phyloP scores from a whole-genome alignment of 2,797 vertebrate genomes.

The Chanos chanos region DNA sequence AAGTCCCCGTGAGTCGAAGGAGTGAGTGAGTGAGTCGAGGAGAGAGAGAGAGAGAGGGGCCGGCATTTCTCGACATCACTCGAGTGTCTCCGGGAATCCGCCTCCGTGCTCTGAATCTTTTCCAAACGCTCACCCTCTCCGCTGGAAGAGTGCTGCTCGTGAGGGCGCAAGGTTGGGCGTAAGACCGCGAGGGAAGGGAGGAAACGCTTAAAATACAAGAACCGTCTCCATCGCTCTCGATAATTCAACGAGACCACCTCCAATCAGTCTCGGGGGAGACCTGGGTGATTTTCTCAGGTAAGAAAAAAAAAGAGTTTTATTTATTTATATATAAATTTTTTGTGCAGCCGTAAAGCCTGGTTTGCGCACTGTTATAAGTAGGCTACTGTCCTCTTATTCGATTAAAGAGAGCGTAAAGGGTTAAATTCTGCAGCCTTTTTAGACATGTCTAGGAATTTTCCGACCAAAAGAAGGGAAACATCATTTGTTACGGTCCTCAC shows the following conservation, averaged over 20 bases:
- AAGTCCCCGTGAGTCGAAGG: constrained; percentile 7
- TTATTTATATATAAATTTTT: too few relatives aligned
- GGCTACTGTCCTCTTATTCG: background rate
- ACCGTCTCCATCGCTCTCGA: too few relatives aligned
- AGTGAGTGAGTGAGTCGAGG: constrained; percentile 16
- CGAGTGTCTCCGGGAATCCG: constrained; percentile 66
- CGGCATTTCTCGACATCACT: constrained; percentile 61
- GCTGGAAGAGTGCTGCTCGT: constrained; percentile 60
- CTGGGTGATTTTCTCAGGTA: too few relatives aligned
- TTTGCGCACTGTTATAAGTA: constrained; percentile 10
- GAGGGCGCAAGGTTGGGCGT: constrained; percentile 58
- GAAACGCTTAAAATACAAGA: too few relatives aligned
- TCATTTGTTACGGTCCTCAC: too few relatives aligned
- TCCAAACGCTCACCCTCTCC: constrained; percentile 65
- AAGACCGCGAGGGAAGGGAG: constrained; percentile 53
- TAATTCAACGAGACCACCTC: too few relatives aligned
- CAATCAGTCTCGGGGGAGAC: too few relatives aligned
- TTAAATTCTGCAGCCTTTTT: constrained; percentile 81
- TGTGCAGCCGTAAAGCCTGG: background rate
- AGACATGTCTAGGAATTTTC: constrained; percentile 47
- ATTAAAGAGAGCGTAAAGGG: constrained; percentile 67
- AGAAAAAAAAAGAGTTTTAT: too few relatives aligned
- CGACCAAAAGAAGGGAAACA: too few relatives aligned
- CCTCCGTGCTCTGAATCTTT: constrained; percentile 62
- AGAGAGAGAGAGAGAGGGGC: constrained; percentile 24